Conservation (phyloP, 1,140 invertebrate genomes). For the Drosophila leontia region DNA sequence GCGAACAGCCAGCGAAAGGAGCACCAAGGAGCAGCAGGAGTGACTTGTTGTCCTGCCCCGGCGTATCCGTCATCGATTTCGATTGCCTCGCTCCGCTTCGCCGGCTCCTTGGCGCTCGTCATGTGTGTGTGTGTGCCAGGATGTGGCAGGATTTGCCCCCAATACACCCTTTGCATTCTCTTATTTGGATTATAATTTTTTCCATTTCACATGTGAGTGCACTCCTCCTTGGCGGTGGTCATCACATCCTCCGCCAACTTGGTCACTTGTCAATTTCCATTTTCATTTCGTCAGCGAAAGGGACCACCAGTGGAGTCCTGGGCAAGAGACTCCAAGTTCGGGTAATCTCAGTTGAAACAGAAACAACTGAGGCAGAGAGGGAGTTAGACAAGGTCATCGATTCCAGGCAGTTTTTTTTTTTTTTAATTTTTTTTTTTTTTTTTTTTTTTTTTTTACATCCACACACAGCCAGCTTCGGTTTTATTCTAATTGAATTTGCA, state of each 20-base stretch:
- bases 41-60: slow-evolving; percentile 53
- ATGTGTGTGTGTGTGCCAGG: neutral
- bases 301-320: neutral
- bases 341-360: slow-evolving; percentile 26
- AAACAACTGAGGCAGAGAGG: neutral
- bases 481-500: slow-evolving; percentile 19
- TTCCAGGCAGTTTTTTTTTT: neutral
- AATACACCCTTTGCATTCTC: slow-evolving; percentile 66
- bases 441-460: neutral
- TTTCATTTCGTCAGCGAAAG: slow-evolving; percentile 50
- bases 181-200: slow-evolving; percentile 84
- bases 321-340: neutral
- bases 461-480: neutral
- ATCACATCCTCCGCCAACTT: slow-evolving; percentile 4
- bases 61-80: slow-evolving; percentile 58
- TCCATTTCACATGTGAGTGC: slow-evolving; percentile 84
- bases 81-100: slow-evolving; percentile 36
- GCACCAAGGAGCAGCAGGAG: slow-evolving; percentile 19
- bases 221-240: slow-evolving; percentile 59
- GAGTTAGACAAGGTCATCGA: slow-evolving; percentile 32
- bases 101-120: slow-evolving; percentile 21
- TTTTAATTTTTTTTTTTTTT: neutral
- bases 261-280: slow-evolving; percentile 77
- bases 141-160: neutral
- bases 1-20: neutral